These are phyloP conservation scores for Elysia crispata DNA, from an alignment of 2,888 invertebrate genomes.

Conservation along the genomic window DNA sequence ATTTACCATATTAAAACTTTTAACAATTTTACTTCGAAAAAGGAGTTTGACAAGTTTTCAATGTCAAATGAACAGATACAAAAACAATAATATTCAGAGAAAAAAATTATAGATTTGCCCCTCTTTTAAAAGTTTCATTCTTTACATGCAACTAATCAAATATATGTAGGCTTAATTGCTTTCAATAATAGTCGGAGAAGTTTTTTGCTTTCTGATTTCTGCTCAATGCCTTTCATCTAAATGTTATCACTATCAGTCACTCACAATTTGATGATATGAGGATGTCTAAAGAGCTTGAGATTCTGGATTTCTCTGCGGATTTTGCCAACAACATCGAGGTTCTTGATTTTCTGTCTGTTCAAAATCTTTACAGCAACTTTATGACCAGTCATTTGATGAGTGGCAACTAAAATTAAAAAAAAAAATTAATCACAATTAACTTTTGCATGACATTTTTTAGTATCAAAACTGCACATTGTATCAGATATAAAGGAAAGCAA, in stretches of 20 bases:
- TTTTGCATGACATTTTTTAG: no score
- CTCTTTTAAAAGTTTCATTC: no score
- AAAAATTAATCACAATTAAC: no score
- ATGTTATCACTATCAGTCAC: slow-evolving; percentile 53
- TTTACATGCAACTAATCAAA: background rate
- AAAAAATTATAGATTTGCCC: no score
- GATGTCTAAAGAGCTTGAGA: slow-evolving; percentile 98
- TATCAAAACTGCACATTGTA: no score
- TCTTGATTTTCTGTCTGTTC: slow-evolving; percentile 98
- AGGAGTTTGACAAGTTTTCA: no score
- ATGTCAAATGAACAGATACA: no score
- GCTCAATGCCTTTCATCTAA: background rate
- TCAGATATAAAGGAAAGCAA: no score
- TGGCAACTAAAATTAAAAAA: slow-evolving; percentile 84
- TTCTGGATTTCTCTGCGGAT: slow-evolving; percentile 99
- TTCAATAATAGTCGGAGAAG: background rate
- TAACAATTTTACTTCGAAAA: no score
- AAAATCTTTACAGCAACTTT: slow-evolving; percentile 99
- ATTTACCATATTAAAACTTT: no score
- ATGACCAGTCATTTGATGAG: slow-evolving; percentile 97
- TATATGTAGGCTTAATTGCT: background rate
- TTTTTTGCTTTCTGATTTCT: background rate
- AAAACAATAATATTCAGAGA: no score
- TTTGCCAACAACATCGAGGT: slow-evolving; percentile 99
- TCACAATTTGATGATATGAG: slow-evolving; percentile 99